Evolutionary conservation across 2,113 vertebrate species (phyloP), one percentile per base, ranked within the genome.

Genomic region (Planiliza haematocheilus): DNA sequence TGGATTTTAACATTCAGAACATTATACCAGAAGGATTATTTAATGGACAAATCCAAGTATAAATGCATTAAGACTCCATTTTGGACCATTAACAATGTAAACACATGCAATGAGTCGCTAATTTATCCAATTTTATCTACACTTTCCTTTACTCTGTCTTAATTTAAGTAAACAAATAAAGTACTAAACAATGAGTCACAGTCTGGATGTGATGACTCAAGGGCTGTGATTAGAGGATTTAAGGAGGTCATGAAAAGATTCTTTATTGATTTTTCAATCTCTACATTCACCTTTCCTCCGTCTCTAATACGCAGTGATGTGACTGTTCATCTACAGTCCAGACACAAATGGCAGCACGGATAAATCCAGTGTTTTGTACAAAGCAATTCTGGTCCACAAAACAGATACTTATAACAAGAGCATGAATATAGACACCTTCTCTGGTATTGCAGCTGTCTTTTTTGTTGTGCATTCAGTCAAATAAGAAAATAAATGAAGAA

Each of bases 211-310:
- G 10, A 59, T 34, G 8, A 59, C 8, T 48, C 17, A 16, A 41
- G 36, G 49, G 7, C 46, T 67, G 17, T 16, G 41, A 80, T 18
- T 5, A 21, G 16, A 12, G 7, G 16, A 60, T 45, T 58, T 53
- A 37, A 52, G 20, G 24, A 50, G 39, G 38, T 36, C n/a, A 42
- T 10, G 51, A 58, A 46, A 63, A n/a, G 12, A 46, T 51, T 43
- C 6, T 39, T 38, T 46, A 17, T 42, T 42, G 20, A 55, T 58
- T 67, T 48, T 10, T 7, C 7, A 24, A 34, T 39, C 49, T 8
- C 14, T 14, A 46, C 12, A 0, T 59, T 17, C 8, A 41, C 16
- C 21, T 64, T 18, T 13, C 16, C 67, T 0, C 9, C 14, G 1
- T 6, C 20, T 38, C 14, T 42, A 0, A 17, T 20, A 53, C 36